These are phyloP conservation scores for Anaspis maculata DNA, from an alignment of 2,888 invertebrate species.

Conservation along the genomic window DNA sequence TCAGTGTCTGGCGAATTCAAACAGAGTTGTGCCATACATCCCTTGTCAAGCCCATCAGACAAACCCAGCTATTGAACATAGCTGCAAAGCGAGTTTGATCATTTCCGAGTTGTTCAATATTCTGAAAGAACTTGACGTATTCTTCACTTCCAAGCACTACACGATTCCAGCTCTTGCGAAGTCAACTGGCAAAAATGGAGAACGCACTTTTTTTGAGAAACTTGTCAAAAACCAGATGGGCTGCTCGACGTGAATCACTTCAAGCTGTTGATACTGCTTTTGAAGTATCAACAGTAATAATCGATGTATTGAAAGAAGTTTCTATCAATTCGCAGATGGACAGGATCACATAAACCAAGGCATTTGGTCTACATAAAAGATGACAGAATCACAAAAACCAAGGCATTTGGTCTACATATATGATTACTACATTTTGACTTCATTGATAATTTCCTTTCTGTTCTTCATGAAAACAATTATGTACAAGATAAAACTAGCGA, in stretches of 20 bases:
- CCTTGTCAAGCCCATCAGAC: conserved; percentile 1
- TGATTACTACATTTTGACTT: not conserved
- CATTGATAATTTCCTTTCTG: not conserved
- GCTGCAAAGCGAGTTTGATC: conserved; percentile 5
- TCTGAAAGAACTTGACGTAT: conserved; percentile 7
- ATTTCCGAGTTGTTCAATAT: conserved; percentile 4
- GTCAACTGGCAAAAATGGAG: conserved; percentile 2
- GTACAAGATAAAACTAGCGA: conserved; percentile 1
- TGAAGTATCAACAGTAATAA: conserved; percentile 1
- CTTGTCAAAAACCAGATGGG: conserved; percentile 6
- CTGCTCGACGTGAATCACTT: conserved; percentile 4
- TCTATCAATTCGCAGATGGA: not conserved
- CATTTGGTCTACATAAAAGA: too few species aligned
- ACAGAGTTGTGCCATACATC: not conserved
- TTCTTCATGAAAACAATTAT: conserved; percentile 1
- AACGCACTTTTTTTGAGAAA: conserved; percentile 3
- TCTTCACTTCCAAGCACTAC: conserved; percentile 7
- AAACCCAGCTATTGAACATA: conserved; percentile 5
- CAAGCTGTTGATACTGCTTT: conserved; percentile 5
- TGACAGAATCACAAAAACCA: too few species aligned
- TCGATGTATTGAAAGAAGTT: not conserved
- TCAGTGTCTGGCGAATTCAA: not conserved
- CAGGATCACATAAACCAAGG: too few species aligned
- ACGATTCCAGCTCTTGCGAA: conserved; percentile 1
- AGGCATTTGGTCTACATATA: not conserved